phyloP scores from a whole-genome alignment of 2,888 invertebrate genomes.

The Tipula helvola region DNA sequence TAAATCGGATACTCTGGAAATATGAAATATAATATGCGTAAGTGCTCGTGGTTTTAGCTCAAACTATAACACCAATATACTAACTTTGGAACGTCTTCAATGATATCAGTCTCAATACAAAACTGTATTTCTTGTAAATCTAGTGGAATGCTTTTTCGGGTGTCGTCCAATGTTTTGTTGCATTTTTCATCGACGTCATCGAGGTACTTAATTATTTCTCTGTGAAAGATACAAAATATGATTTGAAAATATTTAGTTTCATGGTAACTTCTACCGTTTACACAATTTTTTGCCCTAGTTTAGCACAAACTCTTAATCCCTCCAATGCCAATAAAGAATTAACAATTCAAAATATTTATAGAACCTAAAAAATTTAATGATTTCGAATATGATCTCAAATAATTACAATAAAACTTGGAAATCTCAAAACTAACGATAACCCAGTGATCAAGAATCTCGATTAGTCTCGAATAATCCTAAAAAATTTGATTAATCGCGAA shows the following conservation, averaged over 20 bases:
- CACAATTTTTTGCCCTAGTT: too few species aligned
- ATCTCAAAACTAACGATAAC: too few species aligned
- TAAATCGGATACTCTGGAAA: slow-evolving; percentile 30
- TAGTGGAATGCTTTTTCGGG: slow-evolving; percentile 28
- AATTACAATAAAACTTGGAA: too few species aligned
- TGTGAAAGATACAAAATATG: slow-evolving; percentile 15
- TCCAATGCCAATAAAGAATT: too few species aligned
- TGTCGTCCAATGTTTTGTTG: slow-evolving; percentile 32
- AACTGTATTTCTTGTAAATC: slow-evolving; percentile 34
- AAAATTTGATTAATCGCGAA: too few species aligned
- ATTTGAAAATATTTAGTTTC: not conserved
- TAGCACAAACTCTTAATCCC: too few species aligned
- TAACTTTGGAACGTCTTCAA: slow-evolving; percentile 35
- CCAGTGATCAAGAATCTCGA: too few species aligned
- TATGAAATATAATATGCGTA: not conserved
- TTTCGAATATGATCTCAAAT: too few species aligned
- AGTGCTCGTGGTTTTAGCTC: not conserved
- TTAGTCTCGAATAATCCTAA: too few species aligned
- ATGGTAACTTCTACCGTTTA: too few species aligned
- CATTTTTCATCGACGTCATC: slow-evolving; percentile 35
- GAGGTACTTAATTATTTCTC: slow-evolving; percentile 33
- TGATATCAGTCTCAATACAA: slow-evolving; percentile 32
- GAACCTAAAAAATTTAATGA: too few species aligned
- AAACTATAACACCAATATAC: not conserved
- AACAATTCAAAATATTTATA: too few species aligned